These are phyloP conservation scores for Heliconius nattereri DNA, from an alignment of 1,140 invertebrate species.

Conservation along the genomic window DNA sequence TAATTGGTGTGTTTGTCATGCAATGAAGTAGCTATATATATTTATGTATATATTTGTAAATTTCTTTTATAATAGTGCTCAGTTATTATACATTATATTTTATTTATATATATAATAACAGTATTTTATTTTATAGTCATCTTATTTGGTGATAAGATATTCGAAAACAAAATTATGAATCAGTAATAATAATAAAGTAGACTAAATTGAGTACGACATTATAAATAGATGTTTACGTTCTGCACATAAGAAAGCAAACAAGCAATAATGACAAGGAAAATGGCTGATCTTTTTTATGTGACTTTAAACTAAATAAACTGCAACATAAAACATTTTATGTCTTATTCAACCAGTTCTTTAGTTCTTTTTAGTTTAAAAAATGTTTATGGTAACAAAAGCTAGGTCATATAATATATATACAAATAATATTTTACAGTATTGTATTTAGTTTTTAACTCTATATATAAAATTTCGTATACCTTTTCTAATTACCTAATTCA, in stretches of 20 bases:
- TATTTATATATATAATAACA: too few species aligned
- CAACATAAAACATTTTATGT: conserved; percentile 39
- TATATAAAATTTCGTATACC: conserved; percentile 12
- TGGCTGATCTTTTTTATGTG: conserved; percentile 30
- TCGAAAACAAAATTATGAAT: background rate
- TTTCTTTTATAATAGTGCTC: too few species aligned
- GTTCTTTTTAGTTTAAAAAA: conserved; percentile 12
- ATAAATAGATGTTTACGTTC: conserved; percentile 22
- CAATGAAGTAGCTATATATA: background rate
- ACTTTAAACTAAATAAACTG: conserved; percentile 33
- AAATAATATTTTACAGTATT: conserved; percentile 11
- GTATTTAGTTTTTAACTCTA: background rate
- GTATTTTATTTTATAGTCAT: background rate
- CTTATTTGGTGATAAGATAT: background rate
- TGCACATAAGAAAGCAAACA: conserved; percentile 24
- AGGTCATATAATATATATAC: background rate
- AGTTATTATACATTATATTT: too few species aligned
- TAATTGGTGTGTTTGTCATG: background rate
- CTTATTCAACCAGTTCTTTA: conserved; percentile 21
- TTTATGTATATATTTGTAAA: background rate
- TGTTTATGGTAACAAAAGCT: conserved; percentile 8
- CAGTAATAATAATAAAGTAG: background rate
- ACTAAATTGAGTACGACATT: conserved; percentile 6
- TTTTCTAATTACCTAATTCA: conserved; percentile 51
- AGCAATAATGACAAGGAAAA: conserved; percentile 27